Conservation (phyloP, 2,888 invertebrate species). For the Melieria omissa region DNA sequence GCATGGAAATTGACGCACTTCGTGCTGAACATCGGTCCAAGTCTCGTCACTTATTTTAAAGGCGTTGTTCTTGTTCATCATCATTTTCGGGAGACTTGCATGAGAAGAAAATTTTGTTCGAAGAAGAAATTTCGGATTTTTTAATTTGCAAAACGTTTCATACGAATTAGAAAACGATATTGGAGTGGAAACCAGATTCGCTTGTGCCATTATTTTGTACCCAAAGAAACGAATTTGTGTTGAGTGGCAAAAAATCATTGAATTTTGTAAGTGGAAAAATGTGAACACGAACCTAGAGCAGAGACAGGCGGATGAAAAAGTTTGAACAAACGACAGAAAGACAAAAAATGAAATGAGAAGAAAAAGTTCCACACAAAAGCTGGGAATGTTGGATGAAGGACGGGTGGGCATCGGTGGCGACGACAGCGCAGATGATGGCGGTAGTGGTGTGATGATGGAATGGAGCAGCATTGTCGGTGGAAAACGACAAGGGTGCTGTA, state of each 20-base stretch:
- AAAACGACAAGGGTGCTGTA: no score
- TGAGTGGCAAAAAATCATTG: constrained; percentile 48
- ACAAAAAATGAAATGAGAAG: constrained; percentile 41
- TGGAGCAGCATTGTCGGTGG: neutral
- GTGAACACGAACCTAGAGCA: constrained; percentile 23
- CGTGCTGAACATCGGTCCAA: constrained; percentile 16
- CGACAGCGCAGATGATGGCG: constrained; percentile 16
- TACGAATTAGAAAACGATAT: constrained; percentile 51
- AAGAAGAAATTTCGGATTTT: constrained; percentile 44
- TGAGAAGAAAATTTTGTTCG: constrained; percentile 55
- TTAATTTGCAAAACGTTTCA: constrained; percentile 52
- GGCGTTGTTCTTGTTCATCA: constrained; percentile 61
- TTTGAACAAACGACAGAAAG: neutral
- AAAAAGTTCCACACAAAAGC: constrained; percentile 58
- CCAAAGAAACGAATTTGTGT: constrained; percentile 50
- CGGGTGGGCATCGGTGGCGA: constrained; percentile 18
- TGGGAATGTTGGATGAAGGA: constrained; percentile 29
- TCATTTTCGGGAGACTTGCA: constrained; percentile 55
- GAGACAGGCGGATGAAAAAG: neutral
- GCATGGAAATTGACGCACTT: constrained; percentile 7
- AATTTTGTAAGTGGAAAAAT: constrained; percentile 53
- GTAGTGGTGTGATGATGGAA: neutral
- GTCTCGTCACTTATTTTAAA: constrained; percentile 37
- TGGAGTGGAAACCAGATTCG: constrained; percentile 50
- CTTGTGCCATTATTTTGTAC: constrained; percentile 53